A percentile compares a stretch with the other conserved stretches of the same genome.
phyloP scores from a whole-genome alignment of 1,140 invertebrate species.

The Diuraphis noxia region DNA sequence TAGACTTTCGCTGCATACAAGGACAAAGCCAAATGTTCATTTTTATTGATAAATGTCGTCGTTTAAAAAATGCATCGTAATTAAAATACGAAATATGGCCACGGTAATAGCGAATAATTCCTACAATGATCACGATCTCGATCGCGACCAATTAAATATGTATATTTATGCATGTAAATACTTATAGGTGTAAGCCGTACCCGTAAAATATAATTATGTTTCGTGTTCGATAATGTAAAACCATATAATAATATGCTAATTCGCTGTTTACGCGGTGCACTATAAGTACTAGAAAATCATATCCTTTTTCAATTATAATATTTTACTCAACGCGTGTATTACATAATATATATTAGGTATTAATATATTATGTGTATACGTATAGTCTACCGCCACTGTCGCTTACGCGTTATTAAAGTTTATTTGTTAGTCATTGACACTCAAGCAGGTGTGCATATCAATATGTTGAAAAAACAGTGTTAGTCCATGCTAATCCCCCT shows the following conservation, averaged over 20 bases:
- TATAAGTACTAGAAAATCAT: not conserved
- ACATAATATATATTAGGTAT: too few species aligned
- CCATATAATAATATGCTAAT: not conserved
- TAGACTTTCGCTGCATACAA: too few species aligned
- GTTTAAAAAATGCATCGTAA: not conserved
- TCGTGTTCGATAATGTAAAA: not conserved
- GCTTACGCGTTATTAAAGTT: not conserved
- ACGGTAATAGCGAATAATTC: not conserved
- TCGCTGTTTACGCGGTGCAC: not conserved
- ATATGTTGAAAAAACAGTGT: not conserved
- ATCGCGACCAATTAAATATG: too few species aligned
- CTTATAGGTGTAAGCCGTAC: not conserved
- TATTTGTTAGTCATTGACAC: not conserved
- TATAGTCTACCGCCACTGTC: too few species aligned
- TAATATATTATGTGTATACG: too few species aligned
- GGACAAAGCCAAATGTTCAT: too few species aligned
- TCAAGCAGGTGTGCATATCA: not conserved
- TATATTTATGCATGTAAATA: not conserved
- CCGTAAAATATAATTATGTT: not conserved
- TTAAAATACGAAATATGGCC: not conserved
- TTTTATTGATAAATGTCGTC: too few species aligned
- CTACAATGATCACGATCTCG: too few species aligned
- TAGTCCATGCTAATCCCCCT: too few species aligned
- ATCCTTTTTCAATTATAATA: not conserved
- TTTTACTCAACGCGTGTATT: not conserved